These are phyloP conservation scores for Cyprinodon tularosa DNA, from an alignment of 2,113 vertebrate genomes.

Conservation along the genomic window DNA sequence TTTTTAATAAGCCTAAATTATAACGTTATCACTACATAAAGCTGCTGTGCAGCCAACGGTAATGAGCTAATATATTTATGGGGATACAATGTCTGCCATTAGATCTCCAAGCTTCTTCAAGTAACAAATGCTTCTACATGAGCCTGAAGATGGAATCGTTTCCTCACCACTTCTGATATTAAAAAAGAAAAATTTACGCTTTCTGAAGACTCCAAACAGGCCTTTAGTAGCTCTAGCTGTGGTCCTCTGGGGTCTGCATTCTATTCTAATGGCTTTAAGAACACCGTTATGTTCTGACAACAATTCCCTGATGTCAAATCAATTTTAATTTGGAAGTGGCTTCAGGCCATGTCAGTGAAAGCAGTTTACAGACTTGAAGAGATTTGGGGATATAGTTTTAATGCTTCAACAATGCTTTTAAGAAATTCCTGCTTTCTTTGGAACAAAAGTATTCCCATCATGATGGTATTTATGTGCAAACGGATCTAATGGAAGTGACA, in stretches of 20 bases:
- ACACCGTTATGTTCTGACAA: slow-evolving; percentile 28
- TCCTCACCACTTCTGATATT: neutral
- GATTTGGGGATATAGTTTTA: slow-evolving; percentile 24
- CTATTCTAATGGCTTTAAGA: slow-evolving; percentile 34
- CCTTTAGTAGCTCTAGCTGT: neutral
- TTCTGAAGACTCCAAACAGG: neutral
- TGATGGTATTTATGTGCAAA: slow-evolving; percentile 8
- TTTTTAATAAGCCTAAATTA: neutral
- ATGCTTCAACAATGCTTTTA: slow-evolving; percentile 22
- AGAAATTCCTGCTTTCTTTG: slow-evolving; percentile 21
- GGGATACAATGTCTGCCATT: too few species aligned
- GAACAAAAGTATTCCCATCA: neutral
- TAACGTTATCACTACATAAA: neutral
- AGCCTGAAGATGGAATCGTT: neutral
- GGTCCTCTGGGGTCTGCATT: slow-evolving; percentile 20
- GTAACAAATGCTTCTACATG: neutral
- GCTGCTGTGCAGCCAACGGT: neutral
- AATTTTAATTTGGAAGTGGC: slow-evolving; percentile 68
- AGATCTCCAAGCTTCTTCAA: neutral
- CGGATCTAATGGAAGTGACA: slow-evolving; percentile 16
- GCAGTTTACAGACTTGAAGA: slow-evolving; percentile 40
- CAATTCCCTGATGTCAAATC: slow-evolving; percentile 67
- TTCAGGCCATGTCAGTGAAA: slow-evolving; percentile 58
- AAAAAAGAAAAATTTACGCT: neutral
- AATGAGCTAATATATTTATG: neutral